Evolutionary conservation across 2,888 invertebrate species (phyloP).

Genomic region (Yponomeuta sedellus): DNA sequence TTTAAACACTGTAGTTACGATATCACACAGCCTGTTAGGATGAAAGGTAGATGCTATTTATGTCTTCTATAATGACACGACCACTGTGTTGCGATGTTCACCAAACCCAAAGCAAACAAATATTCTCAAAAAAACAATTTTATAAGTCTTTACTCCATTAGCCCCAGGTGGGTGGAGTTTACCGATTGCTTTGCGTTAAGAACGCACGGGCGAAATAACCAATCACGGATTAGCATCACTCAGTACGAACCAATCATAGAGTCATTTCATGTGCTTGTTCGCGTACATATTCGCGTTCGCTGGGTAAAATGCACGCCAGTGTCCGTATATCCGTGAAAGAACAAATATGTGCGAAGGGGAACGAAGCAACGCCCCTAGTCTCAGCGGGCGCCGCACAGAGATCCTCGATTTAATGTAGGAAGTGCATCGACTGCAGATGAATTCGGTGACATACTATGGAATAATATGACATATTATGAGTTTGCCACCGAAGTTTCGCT

Average conservation of each 20-base stretch:
- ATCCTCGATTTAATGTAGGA: constrained; percentile 67
- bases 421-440: constrained; percentile 29
- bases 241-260: no score
- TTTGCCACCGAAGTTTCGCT: constrained; percentile 23
- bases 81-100: neutral
- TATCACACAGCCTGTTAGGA: constrained; percentile 28
- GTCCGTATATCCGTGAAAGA: neutral
- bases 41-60: constrained; percentile 68
- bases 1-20: neutral
- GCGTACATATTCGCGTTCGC: neutral
- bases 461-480: constrained; percentile 13
- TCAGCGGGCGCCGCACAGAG: constrained; percentile 74
- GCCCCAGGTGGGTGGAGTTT: no score
- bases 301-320: neutral
- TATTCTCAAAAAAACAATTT: no score
- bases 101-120: neutral
- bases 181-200: no score
- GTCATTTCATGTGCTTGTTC: no score
- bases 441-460: constrained; percentile 24
- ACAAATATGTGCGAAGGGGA: constrained; percentile 69
- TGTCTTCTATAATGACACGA: constrained; percentile 25
- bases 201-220: no score
- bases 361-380: constrained; percentile 73
- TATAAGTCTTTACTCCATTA: no score
- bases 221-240: no score